These are phyloP conservation scores for Bombus sylvicola DNA, from an alignment of 1,140 invertebrate species.

Conservation along the genomic window DNA sequence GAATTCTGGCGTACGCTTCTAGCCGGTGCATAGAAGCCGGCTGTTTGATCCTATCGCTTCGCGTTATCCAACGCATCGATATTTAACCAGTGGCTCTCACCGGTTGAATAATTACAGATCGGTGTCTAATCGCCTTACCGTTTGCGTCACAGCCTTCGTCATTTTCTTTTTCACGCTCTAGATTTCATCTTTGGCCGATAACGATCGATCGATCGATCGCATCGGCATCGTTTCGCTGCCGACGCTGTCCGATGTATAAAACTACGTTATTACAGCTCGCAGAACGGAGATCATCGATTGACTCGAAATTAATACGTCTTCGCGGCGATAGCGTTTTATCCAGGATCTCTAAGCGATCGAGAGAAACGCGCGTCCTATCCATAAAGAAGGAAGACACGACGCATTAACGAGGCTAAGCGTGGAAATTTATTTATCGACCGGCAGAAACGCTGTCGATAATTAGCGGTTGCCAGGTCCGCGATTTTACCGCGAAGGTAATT, in stretches of 20 bases:
- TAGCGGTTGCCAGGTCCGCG: constrained; percentile 11
- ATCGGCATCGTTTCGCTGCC: background rate
- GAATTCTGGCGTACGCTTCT: constrained; percentile 36
- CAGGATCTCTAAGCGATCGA: background rate
- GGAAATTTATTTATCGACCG: constrained; percentile 44
- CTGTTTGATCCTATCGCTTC: constrained; percentile 30
- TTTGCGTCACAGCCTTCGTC: background rate
- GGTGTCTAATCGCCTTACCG: background rate
- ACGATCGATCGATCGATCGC: too few relatives aligned
- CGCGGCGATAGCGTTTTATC: background rate
- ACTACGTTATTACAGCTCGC: background rate
- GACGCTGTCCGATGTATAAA: background rate
- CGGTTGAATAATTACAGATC: background rate
- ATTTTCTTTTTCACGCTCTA: background rate
- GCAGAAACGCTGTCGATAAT: constrained; percentile 37
- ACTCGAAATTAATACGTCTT: background rate
- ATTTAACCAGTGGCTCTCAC: constrained; percentile 45
- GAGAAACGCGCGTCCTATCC: background rate
- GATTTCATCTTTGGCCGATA: background rate
- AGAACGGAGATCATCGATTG: background rate
- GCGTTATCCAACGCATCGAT: constrained; percentile 60
- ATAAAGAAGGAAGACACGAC: background rate
- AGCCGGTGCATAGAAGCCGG: background rate
- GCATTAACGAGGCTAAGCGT: constrained; percentile 22
- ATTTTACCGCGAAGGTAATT: constrained; percentile 43